Evolutionary conservation across 2,797 vertebrate genomes (phyloP).

Genomic region (Nannoperca australis): DNA sequence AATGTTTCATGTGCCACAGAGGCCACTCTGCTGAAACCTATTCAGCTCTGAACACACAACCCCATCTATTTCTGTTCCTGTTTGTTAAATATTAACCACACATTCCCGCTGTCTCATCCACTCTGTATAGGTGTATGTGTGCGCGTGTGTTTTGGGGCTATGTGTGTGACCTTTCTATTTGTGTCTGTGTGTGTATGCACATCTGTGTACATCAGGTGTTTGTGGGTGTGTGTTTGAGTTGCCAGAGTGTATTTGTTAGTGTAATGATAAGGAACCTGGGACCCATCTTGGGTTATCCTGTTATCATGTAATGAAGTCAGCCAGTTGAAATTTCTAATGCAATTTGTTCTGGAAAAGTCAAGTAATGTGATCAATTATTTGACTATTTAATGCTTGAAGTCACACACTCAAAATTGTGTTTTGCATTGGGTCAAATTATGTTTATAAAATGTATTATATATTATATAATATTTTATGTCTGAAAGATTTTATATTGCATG

Average conservation of each 20-base stretch:
- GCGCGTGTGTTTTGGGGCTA: constrained; percentile 42
- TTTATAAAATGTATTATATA: no score
- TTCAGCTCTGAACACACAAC: constrained; percentile 79
- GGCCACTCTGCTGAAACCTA: constrained; percentile 78
- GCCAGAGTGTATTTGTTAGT: constrained; percentile 14
- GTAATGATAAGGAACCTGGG: constrained; percentile 25
- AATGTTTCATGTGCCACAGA: constrained; percentile 83
- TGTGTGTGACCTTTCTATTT: constrained; percentile 62
- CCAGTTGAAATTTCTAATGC: background rate
- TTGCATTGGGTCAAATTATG: background rate
- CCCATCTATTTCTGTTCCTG: constrained; percentile 83
- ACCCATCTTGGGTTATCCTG: background rate
- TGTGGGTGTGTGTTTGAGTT: constrained; percentile 16
- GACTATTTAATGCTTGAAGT: background rate
- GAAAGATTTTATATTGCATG: background rate
- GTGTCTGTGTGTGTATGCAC: constrained; percentile 17
- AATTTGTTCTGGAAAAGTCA: background rate
- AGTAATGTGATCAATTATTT: background rate
- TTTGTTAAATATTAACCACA: constrained; percentile 87
- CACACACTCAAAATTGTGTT: background rate
- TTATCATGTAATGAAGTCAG: background rate
- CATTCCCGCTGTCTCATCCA: constrained; percentile 75
- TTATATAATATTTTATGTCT: background rate
- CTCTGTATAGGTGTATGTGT: constrained; percentile 59
- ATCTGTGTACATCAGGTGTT: constrained; percentile 30